A percentile compares a stretch with the other conserved stretches of the same genome.
Conservation (phyloP, 2,797 vertebrate species). For the Thripadectes ignobilis region DNA sequence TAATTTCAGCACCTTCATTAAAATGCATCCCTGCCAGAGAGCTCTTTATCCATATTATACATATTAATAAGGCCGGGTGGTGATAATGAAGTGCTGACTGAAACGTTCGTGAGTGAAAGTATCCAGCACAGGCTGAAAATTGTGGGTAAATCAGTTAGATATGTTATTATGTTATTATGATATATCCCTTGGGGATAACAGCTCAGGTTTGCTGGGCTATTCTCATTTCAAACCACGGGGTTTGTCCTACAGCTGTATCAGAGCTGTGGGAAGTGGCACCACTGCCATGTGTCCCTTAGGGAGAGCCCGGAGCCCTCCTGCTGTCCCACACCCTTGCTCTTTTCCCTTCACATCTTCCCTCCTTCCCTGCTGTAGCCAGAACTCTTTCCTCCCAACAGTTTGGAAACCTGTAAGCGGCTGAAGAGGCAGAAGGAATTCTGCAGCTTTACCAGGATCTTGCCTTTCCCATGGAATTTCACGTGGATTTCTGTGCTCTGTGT, state of each 20-base stretch:
- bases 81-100: conserved; percentile 71
- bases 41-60: conserved; percentile 31
- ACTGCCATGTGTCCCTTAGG: background rate
- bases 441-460: background rate
- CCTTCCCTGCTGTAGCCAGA: background rate
- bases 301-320: background rate
- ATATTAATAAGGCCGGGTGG: conserved; percentile 71
- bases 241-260: background rate
- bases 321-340: background rate
- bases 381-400: background rate
- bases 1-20: conserved; percentile 60
- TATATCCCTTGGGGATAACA: conserved; percentile 19
- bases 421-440: background rate
- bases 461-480: background rate
- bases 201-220: background rate
- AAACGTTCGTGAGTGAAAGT: conserved; percentile 18
- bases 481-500: background rate
- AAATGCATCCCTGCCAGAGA: conserved; percentile 63
- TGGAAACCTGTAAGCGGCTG: background rate
- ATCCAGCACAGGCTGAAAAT: background rate
- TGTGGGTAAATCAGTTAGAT: conserved; percentile 13
- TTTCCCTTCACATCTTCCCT: background rate
- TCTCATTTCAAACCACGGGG: background rate
- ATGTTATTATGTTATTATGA: background rate
- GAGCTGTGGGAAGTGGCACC: background rate